phyloP scores from a whole-genome alignment of 2,113 vertebrate species.

The Cygnus atratus region DNA sequence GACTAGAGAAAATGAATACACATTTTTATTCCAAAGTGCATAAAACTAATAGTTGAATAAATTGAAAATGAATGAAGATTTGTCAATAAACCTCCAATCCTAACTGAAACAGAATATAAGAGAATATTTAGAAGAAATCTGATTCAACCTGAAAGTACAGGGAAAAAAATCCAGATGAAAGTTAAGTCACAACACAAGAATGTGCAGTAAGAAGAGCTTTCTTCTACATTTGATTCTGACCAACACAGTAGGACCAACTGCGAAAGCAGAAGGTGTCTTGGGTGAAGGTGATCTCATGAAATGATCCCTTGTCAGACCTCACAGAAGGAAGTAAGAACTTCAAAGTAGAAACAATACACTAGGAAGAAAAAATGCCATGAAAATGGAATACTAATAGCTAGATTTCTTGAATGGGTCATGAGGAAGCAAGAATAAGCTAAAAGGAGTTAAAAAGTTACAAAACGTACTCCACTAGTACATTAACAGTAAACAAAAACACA shows the following conservation, averaged over 20 bases:
- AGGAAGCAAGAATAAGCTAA: neutral
- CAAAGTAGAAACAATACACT: neutral
- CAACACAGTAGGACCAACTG: neutral
- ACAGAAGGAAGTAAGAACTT: neutral
- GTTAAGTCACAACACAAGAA: neutral
- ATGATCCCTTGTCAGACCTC: neutral
- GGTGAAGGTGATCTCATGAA: neutral
- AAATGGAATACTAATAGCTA: neutral
- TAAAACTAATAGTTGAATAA: neutral
- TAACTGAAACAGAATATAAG: neutral
- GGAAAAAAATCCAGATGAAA: neutral
- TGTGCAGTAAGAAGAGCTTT: neutral
- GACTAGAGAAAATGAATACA: neutral
- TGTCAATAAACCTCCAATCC: neutral
- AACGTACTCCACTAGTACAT: neutral
- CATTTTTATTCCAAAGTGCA: neutral
- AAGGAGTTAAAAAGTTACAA: neutral
- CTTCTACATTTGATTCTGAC: neutral
- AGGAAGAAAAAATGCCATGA: conserved; percentile 6
- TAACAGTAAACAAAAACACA: neutral
- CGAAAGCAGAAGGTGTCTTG: neutral
- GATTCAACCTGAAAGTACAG: neutral
- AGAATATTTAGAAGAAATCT: neutral
- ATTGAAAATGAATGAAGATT: neutral
- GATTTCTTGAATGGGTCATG: neutral